Conservation (phyloP, 2,797 vertebrate species). For the Gephyroberyx darwinii region DNA sequence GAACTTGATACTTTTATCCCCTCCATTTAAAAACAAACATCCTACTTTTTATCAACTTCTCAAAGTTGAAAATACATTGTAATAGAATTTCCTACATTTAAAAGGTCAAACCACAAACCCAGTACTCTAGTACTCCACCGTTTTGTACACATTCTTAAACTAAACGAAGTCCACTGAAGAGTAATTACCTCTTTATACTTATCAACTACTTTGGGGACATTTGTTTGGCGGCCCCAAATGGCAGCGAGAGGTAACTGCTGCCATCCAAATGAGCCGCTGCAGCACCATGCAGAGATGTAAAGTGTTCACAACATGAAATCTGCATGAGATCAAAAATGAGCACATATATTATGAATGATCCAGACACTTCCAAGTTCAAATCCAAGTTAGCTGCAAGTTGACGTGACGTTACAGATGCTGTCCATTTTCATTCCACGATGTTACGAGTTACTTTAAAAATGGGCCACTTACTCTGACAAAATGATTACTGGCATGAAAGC, state of each 20-base stretch:
- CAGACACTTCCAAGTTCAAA: constrained; percentile 3
- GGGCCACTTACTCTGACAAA: constrained; percentile 16
- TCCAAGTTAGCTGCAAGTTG: constrained; percentile 13
- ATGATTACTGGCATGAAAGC: constrained; percentile 21
- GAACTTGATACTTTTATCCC: too few relatives aligned
- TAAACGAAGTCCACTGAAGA: too few relatives aligned
- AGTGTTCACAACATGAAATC: constrained; percentile 26
- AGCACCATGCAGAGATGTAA: neutral
- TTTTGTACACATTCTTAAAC: too few relatives aligned
- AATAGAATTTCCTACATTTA: too few relatives aligned
- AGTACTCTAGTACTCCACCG: too few relatives aligned
- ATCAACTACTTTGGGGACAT: too few relatives aligned
- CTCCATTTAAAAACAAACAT: too few relatives aligned
- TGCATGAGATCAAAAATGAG: constrained; percentile 26
- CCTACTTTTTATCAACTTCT: too few relatives aligned
- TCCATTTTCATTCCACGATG: constrained; percentile 11
- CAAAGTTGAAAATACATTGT: too few relatives aligned
- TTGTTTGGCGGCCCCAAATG: neutral
- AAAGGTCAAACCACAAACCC: too few relatives aligned
- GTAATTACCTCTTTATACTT: too few relatives aligned
- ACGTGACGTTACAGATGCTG: constrained; percentile 12
- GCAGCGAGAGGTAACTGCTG: too few relatives aligned
- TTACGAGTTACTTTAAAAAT: constrained; percentile 25
- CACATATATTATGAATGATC: constrained; percentile 38
- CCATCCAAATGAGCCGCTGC: neutral